Conservation (phyloP, 2,888 invertebrate genomes). For the Steinernema scapterisci region DNA sequence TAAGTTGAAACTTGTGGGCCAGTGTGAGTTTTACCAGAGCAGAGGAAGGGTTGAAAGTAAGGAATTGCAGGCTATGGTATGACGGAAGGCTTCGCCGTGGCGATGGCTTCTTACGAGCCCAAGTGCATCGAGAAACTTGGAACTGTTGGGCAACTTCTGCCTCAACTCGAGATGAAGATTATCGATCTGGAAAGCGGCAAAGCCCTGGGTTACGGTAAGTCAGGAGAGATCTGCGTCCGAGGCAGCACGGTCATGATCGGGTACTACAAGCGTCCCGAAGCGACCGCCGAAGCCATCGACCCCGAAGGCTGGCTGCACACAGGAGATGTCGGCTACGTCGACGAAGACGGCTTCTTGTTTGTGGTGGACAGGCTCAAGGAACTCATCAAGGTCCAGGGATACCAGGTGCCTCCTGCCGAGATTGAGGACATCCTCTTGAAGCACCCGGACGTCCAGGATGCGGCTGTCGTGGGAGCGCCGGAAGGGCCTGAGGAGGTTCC, state of each 20-base stretch:
- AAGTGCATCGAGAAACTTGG: constrained; percentile 22
- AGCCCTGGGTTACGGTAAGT: constrained; percentile 32
- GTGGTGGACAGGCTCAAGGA: constrained; percentile 63
- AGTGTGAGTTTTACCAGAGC: not conserved
- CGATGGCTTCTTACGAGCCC: not conserved
- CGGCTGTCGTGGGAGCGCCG: constrained; percentile 44
- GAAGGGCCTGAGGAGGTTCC: constrained; percentile 41
- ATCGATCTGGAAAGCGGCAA: constrained; percentile 32
- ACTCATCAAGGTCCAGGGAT: constrained; percentile 53
- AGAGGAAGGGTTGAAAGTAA: no score
- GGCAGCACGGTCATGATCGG: constrained; percentile 84
- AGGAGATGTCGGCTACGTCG: constrained; percentile 42
- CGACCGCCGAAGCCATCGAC: constrained; percentile 44
- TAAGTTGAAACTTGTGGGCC: not conserved
- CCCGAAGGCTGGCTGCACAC: constrained; percentile 50
- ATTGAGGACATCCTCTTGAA: constrained; percentile 45
- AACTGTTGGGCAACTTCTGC: constrained; percentile 30
- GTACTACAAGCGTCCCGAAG: constrained; percentile 74
- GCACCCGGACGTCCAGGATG: constrained; percentile 43
- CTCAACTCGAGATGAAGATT: constrained; percentile 44
- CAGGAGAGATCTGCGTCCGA: constrained; percentile 81
- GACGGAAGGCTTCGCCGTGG: not conserved
- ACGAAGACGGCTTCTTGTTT: constrained; percentile 42
- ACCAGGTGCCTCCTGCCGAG: constrained; percentile 48
- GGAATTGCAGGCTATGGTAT: not conserved